phyloP scores from a whole-genome alignment of 2,113 vertebrate genomes.

The Passer montanus region DNA sequence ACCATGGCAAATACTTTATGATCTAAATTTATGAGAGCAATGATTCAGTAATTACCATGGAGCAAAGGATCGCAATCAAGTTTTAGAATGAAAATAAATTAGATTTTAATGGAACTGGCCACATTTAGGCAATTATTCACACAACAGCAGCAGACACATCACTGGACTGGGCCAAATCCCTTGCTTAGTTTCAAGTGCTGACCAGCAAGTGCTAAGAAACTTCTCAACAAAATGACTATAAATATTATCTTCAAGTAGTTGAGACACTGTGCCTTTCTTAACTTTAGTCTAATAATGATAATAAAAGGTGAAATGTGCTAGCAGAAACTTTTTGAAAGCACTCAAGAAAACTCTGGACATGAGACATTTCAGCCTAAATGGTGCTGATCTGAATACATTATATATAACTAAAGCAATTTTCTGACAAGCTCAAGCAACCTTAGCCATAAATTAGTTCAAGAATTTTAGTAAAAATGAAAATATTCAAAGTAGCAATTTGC shows the following conservation, averaged over 20 bases:
- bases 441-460: neutral
- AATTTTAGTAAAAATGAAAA: neutral
- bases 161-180: neutral
- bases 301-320: neutral
- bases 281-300: neutral
- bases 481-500: neutral
- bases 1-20: conserved; percentile 15
- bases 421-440: neutral
- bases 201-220: neutral
- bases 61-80: conserved; percentile 11
- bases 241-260: neutral
- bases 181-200: neutral
- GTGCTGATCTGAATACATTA: neutral
- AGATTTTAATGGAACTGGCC: neutral
- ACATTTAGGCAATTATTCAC: neutral
- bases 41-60: neutral
- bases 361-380: neutral
- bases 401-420: neutral
- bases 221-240: neutral
- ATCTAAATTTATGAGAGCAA: conserved; percentile 26
- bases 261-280: neutral
- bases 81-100: conserved; percentile 27
- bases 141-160: neutral
- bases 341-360: neutral
- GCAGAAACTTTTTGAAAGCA: neutral